These are phyloP conservation scores for Graphium colonna DNA, from an alignment of 2,888 invertebrate genomes.

Conservation along the genomic window DNA sequence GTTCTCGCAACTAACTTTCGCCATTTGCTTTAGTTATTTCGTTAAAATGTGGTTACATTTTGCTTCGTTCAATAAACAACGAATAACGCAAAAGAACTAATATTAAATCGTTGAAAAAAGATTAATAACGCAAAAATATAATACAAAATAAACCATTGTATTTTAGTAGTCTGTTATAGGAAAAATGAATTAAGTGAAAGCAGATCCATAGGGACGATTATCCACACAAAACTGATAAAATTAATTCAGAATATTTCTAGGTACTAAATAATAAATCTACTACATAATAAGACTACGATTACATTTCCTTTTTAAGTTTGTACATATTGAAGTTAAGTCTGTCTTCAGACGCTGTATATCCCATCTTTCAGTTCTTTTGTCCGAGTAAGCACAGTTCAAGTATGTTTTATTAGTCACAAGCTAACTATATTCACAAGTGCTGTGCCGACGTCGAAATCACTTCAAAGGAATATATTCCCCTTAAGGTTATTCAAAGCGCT, in stretches of 20 bases:
- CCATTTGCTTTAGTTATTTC: background rate
- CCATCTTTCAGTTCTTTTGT: background rate
- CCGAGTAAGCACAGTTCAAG: background rate
- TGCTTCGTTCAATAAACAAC: background rate
- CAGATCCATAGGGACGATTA: too few species aligned
- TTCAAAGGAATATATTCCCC: background rate
- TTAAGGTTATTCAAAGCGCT: constrained; percentile 26
- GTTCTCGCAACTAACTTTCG: background rate
- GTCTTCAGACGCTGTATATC: too few species aligned
- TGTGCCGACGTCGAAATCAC: background rate
- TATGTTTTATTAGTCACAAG: background rate
- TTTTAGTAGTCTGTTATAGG: background rate
- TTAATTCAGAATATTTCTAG: too few species aligned
- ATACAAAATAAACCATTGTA: background rate
- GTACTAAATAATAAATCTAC: too few species aligned
- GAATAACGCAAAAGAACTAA: background rate
- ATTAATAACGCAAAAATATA: background rate
- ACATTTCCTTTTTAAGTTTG: too few species aligned
- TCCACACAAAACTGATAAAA: too few species aligned
- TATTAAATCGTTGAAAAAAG: background rate
- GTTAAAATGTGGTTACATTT: background rate
- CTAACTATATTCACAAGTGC: background rate
- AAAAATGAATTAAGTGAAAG: background rate
- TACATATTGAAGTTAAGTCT: background rate
- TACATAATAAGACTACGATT: too few species aligned